phyloP scores from a whole-genome alignment of 2,888 invertebrate genomes.

The Taphrorychus bicolor region DNA sequence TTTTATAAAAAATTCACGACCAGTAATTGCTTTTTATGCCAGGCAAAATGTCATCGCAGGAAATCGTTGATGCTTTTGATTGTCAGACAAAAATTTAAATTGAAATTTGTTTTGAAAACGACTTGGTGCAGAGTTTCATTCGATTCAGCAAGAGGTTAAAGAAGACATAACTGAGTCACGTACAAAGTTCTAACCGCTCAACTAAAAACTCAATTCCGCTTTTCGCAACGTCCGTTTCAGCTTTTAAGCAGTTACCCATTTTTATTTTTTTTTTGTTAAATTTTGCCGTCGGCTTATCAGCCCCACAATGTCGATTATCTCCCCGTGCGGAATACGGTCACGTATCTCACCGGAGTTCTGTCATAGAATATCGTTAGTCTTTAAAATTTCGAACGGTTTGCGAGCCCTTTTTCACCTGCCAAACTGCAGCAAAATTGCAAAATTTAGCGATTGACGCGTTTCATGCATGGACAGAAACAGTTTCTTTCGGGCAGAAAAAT shows the following conservation, averaged over 20 bases:
- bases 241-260: too few species aligned
- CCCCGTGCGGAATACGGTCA: slow-evolving; percentile 7
- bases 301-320: slow-evolving; percentile 13
- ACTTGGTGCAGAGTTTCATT: too few species aligned
- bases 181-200: too few species aligned
- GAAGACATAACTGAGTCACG: too few species aligned
- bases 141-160: too few species aligned
- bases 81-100: too few species aligned
- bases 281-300: neutral
- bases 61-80: neutral
- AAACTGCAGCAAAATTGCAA: neutral
- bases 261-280: neutral
- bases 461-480: too few species aligned
- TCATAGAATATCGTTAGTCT: neutral
- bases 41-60: neutral
- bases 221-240: too few species aligned
- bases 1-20: slow-evolving; percentile 5
- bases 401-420: neutral
- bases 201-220: too few species aligned
- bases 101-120: too few species aligned
- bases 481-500: neutral
- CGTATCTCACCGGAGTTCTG: neutral
- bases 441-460: too few species aligned
- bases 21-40: neutral
- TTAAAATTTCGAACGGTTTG: neutral